Evolutionary conservation across 92 coral and sea anemone genomes (phyloP), one percentile per base, ranked within the genome.

Genomic region (Palythoa heliodiscus): DNA sequence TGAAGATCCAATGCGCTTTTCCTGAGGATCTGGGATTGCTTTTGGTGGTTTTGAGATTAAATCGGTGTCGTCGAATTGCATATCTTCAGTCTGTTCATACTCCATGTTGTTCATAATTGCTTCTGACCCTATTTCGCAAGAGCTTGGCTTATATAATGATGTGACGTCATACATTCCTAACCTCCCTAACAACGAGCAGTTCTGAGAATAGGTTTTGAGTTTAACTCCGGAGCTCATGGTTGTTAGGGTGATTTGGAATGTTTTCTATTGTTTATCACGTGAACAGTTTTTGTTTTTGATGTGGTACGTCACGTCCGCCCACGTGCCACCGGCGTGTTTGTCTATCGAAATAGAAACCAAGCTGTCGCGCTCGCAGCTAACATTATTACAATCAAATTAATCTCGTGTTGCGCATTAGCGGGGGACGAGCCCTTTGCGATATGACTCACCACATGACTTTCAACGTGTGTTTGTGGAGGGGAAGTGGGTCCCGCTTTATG

Each of bases 41-140:
- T 52, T n/a, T n/a, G n/a, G 22, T 3, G 53, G 89, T 1, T 61
- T 29, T 79, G 86, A 78, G 76, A 85, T 39, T 11, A 89, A 40
- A 67, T 89, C 92, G 82, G 82, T 78, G 71, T 54, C 77, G 70
- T 84, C 92, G 82, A 85, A 89, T 73, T 78, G 86, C 86, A 84
- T 84, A 84, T 89, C 76, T 24, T 89, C 91, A n/a, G 20, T 89
- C 5, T 73, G 55, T 47, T 73, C 77, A 38, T 47, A 47, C 85
- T 89, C 88, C 86, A 85, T 85, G 22, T 84, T 85, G 69, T 54
- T 84, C 86, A 70, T 89, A 40, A 48, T 89, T 15, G 48, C 82
- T 89, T 85, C 86, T 85, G 88, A 89, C 73, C 11, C 82, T 77
- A 84, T 63, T 83, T 88, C 84, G 83, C 68, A 84, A 88, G 78